Percentiles rank a stretch among this genome's conserved stretches.
Evolutionary conservation across 2,113 vertebrate genomes (phyloP).

Genomic region (Gnathonemus echidnorhynchus): DNA sequence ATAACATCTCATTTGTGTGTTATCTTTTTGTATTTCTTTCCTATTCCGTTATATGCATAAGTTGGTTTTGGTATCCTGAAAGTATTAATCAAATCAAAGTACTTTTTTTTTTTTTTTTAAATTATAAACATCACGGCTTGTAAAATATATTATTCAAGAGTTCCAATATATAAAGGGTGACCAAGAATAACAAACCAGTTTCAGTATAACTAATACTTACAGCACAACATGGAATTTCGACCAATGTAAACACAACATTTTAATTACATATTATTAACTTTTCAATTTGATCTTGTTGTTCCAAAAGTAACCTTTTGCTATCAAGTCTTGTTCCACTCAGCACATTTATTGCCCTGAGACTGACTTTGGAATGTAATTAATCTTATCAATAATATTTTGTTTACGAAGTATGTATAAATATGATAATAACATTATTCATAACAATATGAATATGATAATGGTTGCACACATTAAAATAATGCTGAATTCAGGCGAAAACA

Average conservation of each 20-base stretch:
- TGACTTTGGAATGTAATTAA: conserved; percentile 19
- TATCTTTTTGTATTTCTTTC: background rate
- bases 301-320: background rate
- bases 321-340: background rate
- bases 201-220: background rate
- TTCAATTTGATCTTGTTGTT: background rate
- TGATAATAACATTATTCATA: conserved; percentile 13
- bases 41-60: background rate
- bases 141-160: background rate
- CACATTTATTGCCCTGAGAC: background rate
- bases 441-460: background rate
- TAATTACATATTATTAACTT: background rate
- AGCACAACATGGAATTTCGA: background rate
- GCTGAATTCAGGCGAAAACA: background rate
- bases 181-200: background rate
- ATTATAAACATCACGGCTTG: background rate
- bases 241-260: background rate
- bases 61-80: background rate
- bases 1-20: background rate
- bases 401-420: conserved; percentile 3
- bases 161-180: background rate
- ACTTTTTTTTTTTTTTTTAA: background rate
- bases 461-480: background rate
- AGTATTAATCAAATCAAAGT: background rate
- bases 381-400: conserved; percentile 10